These are phyloP conservation scores for Anadara kagoshimensis DNA, from an alignment of 1,140 invertebrate species.

Conservation along the genomic window DNA sequence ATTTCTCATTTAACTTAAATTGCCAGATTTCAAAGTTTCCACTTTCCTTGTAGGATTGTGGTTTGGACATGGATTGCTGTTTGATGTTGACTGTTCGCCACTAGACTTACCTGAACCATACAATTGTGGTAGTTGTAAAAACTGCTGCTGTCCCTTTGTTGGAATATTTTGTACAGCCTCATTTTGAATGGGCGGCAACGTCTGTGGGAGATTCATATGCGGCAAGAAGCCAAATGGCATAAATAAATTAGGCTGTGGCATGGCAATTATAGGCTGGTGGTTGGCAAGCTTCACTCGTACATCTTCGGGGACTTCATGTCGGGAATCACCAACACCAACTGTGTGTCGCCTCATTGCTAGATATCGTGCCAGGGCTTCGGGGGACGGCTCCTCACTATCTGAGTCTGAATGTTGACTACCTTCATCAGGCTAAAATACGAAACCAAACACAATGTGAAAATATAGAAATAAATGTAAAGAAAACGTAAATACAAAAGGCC, in stretches of 20 bases:
- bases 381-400: slow-evolving; percentile 74
- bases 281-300: slow-evolving; percentile 67
- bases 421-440: slow-evolving; percentile 52
- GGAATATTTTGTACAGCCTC: slow-evolving; percentile 41
- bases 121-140: slow-evolving; percentile 91
- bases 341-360: slow-evolving; percentile 87
- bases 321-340: slow-evolving; percentile 91
- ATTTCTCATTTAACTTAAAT: no score
- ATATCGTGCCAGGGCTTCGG: slow-evolving; percentile 72
- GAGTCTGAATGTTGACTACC: slow-evolving; percentile 75
- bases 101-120: slow-evolving; percentile 85
- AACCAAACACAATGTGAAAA: no score
- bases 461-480: no score
- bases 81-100: no score
- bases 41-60: no score
- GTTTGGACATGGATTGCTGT: no score
- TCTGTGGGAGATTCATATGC: slow-evolving; percentile 82
- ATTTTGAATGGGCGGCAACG: slow-evolving; percentile 38
- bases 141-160: slow-evolving; percentile 81
- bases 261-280: slow-evolving; percentile 62
- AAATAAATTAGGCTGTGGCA: slow-evolving; percentile 58
- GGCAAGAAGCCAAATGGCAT: slow-evolving; percentile 69
- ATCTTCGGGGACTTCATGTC: slow-evolving; percentile 80
- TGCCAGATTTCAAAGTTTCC: no score
- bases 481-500: no score